Percentiles rank a stretch among this genome's conserved stretches.
Evolutionary conservation across 2,888 invertebrate genomes (phyloP).

Genomic region (Eremobia ochroleuca): DNA sequence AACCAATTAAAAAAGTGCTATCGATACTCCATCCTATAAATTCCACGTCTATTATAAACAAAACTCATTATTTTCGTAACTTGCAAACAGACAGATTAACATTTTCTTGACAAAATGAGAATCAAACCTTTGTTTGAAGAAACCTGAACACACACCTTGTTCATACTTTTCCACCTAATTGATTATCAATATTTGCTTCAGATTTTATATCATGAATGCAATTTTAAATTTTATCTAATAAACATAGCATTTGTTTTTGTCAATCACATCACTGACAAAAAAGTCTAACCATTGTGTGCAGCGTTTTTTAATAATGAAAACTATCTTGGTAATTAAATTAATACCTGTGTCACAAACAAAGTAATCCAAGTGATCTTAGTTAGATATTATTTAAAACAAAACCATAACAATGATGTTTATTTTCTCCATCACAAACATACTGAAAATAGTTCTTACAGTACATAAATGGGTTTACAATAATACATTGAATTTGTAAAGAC

Average conservation of each 20-base stretch:
- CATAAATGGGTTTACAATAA: background rate
- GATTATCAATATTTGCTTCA: background rate
- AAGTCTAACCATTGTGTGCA: background rate
- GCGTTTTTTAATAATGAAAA: background rate
- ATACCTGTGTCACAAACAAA: background rate
- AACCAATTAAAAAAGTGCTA: background rate
- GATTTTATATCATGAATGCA: no score
- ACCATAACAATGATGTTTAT: background rate
- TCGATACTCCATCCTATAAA: background rate
- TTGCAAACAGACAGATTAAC: background rate
- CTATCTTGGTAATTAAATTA: background rate
- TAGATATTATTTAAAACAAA: background rate
- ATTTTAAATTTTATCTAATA: background rate
- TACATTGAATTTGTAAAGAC: background rate
- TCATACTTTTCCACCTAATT: background rate
- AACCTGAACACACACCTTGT: background rate
- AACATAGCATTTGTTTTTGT: background rate
- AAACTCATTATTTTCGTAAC: background rate
- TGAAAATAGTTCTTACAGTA: background rate
- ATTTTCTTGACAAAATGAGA: background rate
- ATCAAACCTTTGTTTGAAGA: conserved; percentile 16
- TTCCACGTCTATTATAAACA: background rate
- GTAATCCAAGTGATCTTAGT: no score
- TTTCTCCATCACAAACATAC: background rate
- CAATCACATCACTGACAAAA: background rate